A percentile compares a stretch with the other conserved stretches of the same genome.
Conservation (phyloP, 2,888 invertebrate species). For the Pachycephus smyrnensis region DNA sequence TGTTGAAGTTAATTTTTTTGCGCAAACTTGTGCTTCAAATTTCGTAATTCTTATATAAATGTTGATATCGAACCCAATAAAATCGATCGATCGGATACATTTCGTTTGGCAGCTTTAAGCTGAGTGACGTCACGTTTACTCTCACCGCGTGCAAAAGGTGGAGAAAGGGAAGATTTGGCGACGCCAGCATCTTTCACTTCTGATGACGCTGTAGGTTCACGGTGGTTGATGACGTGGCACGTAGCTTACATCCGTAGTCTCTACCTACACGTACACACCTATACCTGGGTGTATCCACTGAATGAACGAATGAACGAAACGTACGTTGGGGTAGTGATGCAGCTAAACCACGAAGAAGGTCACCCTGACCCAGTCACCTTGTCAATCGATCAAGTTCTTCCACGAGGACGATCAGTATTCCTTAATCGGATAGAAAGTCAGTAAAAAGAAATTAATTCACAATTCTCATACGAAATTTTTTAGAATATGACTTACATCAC, state of each 20-base stretch:
- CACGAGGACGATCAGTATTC: neutral
- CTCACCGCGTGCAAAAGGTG: conserved; percentile 43
- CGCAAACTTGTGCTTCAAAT: neutral
- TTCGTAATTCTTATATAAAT: neutral
- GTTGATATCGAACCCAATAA: neutral
- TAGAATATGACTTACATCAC: too few relatives aligned
- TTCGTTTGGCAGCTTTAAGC: conserved; percentile 51
- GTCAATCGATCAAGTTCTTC: neutral
- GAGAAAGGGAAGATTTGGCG: conserved; percentile 59
- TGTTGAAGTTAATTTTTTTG: conserved; percentile 6
- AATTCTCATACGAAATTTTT: too few relatives aligned
- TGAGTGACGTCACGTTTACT: conserved; percentile 58
- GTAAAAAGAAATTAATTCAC: neutral
- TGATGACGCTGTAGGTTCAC: conserved; percentile 57
- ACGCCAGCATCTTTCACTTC: conserved; percentile 61
- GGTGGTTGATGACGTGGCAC: conserved; percentile 58
- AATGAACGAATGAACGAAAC: conserved; percentile 45
- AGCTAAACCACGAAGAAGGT: conserved; percentile 36
- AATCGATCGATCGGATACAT: conserved; percentile 43
- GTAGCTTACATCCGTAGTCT: conserved; percentile 46
- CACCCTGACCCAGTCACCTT: conserved; percentile 56
- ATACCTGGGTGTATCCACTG: conserved; percentile 25
- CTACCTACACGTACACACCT: conserved; percentile 18
- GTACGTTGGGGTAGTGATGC: conserved; percentile 22
- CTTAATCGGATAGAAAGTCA: neutral